Evolutionary conservation across 1,140 invertebrate genomes (phyloP), one percentile per base, ranked within the genome.

Genomic region (Calliopsis andreniformis): DNA sequence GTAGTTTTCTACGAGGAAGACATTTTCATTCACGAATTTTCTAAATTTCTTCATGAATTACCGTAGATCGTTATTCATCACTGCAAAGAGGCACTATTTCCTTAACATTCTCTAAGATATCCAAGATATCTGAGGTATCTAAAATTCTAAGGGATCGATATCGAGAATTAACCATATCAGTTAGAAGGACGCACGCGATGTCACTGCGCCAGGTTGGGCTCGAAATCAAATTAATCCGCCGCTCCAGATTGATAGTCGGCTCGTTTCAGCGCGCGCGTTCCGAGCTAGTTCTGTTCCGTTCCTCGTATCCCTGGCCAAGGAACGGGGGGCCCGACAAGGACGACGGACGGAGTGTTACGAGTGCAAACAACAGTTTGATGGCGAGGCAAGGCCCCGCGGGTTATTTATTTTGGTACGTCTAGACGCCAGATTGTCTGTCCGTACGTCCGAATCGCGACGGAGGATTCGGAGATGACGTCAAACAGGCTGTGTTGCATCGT

Each of bases 381-480:
- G 83, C 76, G 69, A 66, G 85, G 62, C 86, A 84, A 85, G 80
- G 87, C 82, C 81, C 82, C 39, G 82, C 51, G 84, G 86, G 86
- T 91, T 88, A 90, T 89, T 87, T 89, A 90, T 90, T 91, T 91
- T 86, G 84, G 86, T 89, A 88, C 86, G 90, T 91, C 90, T 91
- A 91, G 90, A 91, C 90, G 90, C 89, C 89, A 89, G 87, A 90
- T 90, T 91, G 90, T 91, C 90, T 91, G 88, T 89, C 81, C 85
- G 85, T 84, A 87, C 87, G 83, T 89, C 86, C 84, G 84, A 88
- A 83, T 79, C 82, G 84, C 85, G 81, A 76, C 84, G 80, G 86
- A 84, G 77, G 72, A 88, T 86, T 88, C 87, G 87, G 85, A 86
- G 87, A 58, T 89, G 87, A 89, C 88, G 88, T 89, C 88, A 89